Evolutionary conservation across 2,797 vertebrate genomes (phyloP).

Genomic region (Hydrophis major): DNA sequence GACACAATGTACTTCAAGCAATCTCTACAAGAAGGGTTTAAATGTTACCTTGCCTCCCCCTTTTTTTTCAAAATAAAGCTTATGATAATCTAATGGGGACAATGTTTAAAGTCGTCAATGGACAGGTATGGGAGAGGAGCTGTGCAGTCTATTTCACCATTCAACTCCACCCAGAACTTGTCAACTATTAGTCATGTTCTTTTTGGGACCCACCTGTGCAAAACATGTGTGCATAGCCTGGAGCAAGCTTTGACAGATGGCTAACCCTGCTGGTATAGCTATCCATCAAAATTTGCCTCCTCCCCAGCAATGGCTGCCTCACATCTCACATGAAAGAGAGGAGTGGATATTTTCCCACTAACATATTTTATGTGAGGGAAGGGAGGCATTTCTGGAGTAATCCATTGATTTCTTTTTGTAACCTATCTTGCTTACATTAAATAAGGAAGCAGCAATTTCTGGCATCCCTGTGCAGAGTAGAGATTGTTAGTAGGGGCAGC

Average conservation of each 20-base stretch:
- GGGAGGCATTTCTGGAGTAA: neutral
- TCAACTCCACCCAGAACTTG: neutral
- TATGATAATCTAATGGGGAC: neutral
- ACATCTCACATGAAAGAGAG: neutral
- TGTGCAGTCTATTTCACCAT: neutral
- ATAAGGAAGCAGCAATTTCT: neutral
- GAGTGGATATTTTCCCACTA: neutral
- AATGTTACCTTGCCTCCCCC: neutral
- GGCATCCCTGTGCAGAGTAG: neutral
- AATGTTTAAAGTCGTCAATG: neutral
- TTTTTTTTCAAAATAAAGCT: neutral
- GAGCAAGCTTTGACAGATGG: neutral
- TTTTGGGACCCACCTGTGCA: neutral
- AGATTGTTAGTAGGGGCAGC: neutral
- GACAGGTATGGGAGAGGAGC: neutral
- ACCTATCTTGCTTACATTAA: neutral
- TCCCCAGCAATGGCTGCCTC: neutral
- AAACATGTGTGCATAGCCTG: neutral
- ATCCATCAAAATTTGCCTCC: neutral
- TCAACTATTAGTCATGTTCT: neutral
- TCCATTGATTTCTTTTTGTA: neutral
- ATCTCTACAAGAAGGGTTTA: slow-evolving; percentile 30
- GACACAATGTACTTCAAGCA: slow-evolving; percentile 52
- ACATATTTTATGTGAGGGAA: neutral
- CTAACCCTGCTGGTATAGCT: neutral